Evolutionary conservation across 2,113 vertebrate genomes (phyloP), one percentile per base, ranked within the genome.

Genomic region (Cygnus buccinator): DNA sequence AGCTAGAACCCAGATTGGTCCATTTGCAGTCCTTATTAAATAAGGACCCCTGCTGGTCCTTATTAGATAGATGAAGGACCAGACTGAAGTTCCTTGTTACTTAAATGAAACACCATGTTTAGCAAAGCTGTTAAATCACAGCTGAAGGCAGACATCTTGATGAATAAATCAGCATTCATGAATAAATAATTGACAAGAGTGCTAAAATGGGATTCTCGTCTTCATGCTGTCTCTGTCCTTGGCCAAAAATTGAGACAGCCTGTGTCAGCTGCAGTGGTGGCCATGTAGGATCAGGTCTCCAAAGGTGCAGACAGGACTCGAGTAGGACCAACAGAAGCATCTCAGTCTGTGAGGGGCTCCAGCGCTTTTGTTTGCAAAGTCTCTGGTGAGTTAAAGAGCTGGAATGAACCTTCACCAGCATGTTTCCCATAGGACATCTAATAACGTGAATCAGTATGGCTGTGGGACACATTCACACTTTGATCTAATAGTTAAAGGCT

Each of bases 21-120:
- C 70, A 58, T 91, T 93, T 95, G 80, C 66, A 94, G 92, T 73
- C 70, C 70, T 90, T 96, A 93, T 90, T 96, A 84, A 96, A 95
- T 93, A 96, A 95, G 95, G 94, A 95, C 89, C 90, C 90, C 95
- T 95, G 89, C 92, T 89, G 84, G 89, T 94, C 92, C 89, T 95
- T 96, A 66, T 93, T 94, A 93, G 80, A 79, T 79, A 94, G 86
- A 95, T 91, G 84, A 93, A 96, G 90, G 90, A 84, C 86, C 86
- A 73, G n/a, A 87, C 37, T 29, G 50, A 93, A 92, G 66, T 66
- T 96, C 70, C 90, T 96, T 94, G 95, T 93, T 93, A 87, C 92
- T 90, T 95, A 95, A 96, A 95, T 95, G 92, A 75, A 92, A 95
- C 68, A 62, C 54, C 93, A 29, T 83, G 66, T 88, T 96, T 95